Base-by-base conservation (phyloP, 2,113 vertebrate species). In the Albula goreensis region DNA sequence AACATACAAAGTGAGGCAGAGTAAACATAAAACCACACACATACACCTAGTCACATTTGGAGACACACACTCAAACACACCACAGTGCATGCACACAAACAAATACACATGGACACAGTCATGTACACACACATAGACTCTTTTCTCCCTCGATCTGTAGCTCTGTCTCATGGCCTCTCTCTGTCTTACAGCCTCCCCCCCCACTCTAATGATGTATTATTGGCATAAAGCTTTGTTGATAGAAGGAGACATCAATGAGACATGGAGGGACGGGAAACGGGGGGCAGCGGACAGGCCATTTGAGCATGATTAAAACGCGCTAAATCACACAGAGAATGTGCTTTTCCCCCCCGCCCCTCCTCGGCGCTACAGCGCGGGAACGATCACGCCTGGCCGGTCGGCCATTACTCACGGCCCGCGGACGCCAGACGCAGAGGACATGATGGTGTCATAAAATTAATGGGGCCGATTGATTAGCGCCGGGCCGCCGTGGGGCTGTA, bases 221-320 rank as follows among this genome's bases (percentile, higher is more conserved):
- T 51, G 60, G 60, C 60, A 74, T n/a, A 74, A 66, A 74, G 60
- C 60, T 51, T n/a, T 19, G 60, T 70, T 77, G 66, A 52, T 53
- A 86, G 7, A 25, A 80, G 19, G 51, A 41, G 53, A 85, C 84
- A 85, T 80, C 41, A 15, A 50, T 57, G 51, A 79, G 53, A 79
- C 84, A 80, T 63, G 48, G 15, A 41, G 50, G 25, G 31, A 31
- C 50, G 5, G 2, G 84, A 85, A 84, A 50, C 82, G 79, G 86
- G 82, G 89, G 81, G 86, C 70, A 74, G n/a, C 82, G 74, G 84
- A 87, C 89, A 85, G 87, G 88, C 90, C 88, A 92, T 91, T 92
- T 91, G 87, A 78, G 48, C 83, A 90, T 89, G 86, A 92, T 92
- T 92, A 91, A 92, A 91, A 91, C 87, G 56, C 87, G 88, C 83